Evolutionary conservation across 2,797 vertebrate species (phyloP), one percentile per base, ranked within the genome.

Genomic region (Spea hammondii): DNA sequence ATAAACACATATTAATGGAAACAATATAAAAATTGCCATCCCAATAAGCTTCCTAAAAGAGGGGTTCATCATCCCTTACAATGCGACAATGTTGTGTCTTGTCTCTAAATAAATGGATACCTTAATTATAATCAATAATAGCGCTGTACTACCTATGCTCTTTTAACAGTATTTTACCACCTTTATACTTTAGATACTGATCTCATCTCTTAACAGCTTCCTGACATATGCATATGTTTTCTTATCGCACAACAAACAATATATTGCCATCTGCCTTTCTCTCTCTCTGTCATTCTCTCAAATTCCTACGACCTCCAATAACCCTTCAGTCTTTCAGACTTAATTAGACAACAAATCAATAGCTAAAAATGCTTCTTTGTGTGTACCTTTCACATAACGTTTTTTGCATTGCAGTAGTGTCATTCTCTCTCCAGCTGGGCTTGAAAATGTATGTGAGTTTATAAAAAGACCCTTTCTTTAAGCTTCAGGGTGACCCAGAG

Each of bases 261-360:
- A 49, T 49, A 68, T 66, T 49, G 53, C 65, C n/a, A 82, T 47
- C 75, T 71, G 55, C 45, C 72, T 49, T 69, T 62, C 73, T 70
- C 59, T 69, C 64, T 69, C 64, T 54, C 60, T 68, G 48, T 55
- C 70, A 64, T 77, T 46, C 74, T 77, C 74, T 77, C 57, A 73
- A 68, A 73, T 65, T 62, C 55, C 74, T 32, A 50, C 77, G 79
- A 82, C 79, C 79, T 82, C 75, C 57, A 82, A 14, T 68, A 77
- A 65, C 49, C 75, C 66, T 76, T 76, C 51, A 50, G 72, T 77
- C 70, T 62, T 67, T 82, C 74, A 64, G 70, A 77, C 55, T 82
- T 82, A 80, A 80, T 80, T 66, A 77, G 79, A 77, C 79, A 82
- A 73, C 70, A 82, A 82, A 82, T 82, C 79, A 82, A 82, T 82